Base-by-base conservation (phyloP, 2,888 invertebrate species). In the Cetonia aurata region DNA sequence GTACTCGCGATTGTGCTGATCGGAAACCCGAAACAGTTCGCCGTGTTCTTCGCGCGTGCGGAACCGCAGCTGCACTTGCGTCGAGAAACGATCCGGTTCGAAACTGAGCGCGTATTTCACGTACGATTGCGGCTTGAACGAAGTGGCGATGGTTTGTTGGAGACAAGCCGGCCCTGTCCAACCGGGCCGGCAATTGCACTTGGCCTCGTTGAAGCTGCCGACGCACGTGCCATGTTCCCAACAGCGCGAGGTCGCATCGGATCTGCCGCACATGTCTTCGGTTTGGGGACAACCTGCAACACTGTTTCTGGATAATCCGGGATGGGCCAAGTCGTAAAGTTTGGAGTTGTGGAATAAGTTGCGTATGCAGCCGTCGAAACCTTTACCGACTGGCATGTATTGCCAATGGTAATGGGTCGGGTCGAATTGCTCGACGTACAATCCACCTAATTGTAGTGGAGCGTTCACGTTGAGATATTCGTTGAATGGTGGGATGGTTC, bases 41-140 rank as follows among this genome's bases (percentile, higher is more conserved):
- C 98, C 98, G 79, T 94, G 93, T 71, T 93, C 93, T 84, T 98
- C 96, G 37, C 96, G 89, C 0, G 98, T 98, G 74, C 99, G 90
- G 87, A 99, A 98, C 77, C 96, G 88, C 67, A 99, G 86, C 84
- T 98, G 96, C 74, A 99, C 90, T 85, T 97, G 95, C 0, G 96
- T 97, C 66, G 94, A 93, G 80, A 95, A 97, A 77, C 94, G 89
- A 80, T 96, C 95, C 0, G 96, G 96, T 81, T 96, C 96, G 82
- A 96, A 97, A 78, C 96, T 96, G 41, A 98, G 86, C 1, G 96
- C 96, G 83, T 98, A 98, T 83, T 97, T 96, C n/a, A 98, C 96
- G 84, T 97, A 98, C 76, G 96, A 96, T 83, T 96, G 95, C 0
- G 93, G 92, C 81, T 95, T 93, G 84, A 98, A 97, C 72, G 96